Evolutionary conservation across 2,888 invertebrate species (phyloP).

Genomic region (Hybos culiciformis): DNA sequence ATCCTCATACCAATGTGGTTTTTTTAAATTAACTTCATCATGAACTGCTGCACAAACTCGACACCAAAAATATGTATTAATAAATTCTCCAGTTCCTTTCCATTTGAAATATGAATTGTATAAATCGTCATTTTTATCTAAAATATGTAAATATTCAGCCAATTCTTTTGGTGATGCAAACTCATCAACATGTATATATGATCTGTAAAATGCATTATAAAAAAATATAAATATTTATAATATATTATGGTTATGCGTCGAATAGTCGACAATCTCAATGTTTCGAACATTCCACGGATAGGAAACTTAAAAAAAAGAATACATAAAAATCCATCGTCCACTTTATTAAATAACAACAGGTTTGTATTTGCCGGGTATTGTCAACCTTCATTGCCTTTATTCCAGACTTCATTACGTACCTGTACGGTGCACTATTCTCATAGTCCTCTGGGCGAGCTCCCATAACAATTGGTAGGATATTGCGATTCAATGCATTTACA

Average conservation of each 20-base stretch:
- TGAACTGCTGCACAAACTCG: slow-evolving; percentile 46
- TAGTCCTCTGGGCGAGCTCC: slow-evolving; percentile 89
- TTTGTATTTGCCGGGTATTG: too few species aligned
- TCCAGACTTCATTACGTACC: too few species aligned
- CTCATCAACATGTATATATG: slow-evolving; percentile 92
- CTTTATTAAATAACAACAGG: too few species aligned
- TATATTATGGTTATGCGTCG: too few species aligned
- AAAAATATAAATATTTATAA: too few species aligned
- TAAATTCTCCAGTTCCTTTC: slow-evolving; percentile 91
- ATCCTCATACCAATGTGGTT: slow-evolving; percentile 40
- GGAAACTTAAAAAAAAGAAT: too few species aligned
- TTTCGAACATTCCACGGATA: too few species aligned
- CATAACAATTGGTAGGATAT: slow-evolving; percentile 90
- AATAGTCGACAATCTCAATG: too few species aligned
- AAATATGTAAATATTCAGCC: slow-evolving; percentile 69
- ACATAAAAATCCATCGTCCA: too few species aligned
- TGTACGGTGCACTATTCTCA: slow-evolving; percentile 73
- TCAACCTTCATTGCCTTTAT: too few species aligned
- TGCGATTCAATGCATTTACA: slow-evolving; percentile 78
- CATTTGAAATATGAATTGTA: slow-evolving; percentile 92
- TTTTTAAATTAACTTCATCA: slow-evolving; percentile 32
- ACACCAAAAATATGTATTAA: slow-evolving; percentile 77
- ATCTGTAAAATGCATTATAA: too few species aligned
- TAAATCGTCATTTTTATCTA: slow-evolving; percentile 75
- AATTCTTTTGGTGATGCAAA: slow-evolving; percentile 76